These are phyloP conservation scores for Tenthredo mesomela DNA, from an alignment of 2,888 invertebrate genomes.

Conservation along the genomic window DNA sequence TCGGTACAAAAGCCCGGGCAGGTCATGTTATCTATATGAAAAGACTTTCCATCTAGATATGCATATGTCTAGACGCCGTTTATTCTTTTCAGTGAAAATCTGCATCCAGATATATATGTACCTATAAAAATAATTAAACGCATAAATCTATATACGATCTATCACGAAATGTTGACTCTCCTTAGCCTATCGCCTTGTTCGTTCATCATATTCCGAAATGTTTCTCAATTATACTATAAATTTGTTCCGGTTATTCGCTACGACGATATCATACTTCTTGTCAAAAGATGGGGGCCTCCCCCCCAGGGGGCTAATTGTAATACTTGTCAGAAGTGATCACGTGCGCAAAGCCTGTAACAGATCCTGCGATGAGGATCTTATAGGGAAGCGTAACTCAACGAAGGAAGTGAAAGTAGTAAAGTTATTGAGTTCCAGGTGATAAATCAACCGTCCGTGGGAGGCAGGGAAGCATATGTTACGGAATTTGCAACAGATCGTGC, in stretches of 20 bases:
- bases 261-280: neutral
- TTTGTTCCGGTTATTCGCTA: neutral
- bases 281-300: neutral
- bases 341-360: neutral
- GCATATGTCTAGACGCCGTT: neutral
- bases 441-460: constrained; percentile 8
- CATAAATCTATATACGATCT: neutral
- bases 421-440: constrained; percentile 1
- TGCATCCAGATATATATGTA: neutral
- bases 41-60: neutral
- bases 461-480: constrained; percentile 27
- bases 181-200: neutral
- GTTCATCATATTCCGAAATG: neutral
- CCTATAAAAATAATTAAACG: neutral
- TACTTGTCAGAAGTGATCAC: neutral
- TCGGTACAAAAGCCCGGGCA: neutral
- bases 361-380: neutral
- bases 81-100: neutral
- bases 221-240: neutral
- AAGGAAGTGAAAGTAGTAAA: constrained; percentile 23
- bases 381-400: neutral
- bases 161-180: neutral
- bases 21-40: neutral
- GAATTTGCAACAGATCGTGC: constrained; percentile 22
- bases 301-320: neutral